Base-by-base conservation (phyloP, 1,140 invertebrate species). In the Choristoneura fumiferana region DNA sequence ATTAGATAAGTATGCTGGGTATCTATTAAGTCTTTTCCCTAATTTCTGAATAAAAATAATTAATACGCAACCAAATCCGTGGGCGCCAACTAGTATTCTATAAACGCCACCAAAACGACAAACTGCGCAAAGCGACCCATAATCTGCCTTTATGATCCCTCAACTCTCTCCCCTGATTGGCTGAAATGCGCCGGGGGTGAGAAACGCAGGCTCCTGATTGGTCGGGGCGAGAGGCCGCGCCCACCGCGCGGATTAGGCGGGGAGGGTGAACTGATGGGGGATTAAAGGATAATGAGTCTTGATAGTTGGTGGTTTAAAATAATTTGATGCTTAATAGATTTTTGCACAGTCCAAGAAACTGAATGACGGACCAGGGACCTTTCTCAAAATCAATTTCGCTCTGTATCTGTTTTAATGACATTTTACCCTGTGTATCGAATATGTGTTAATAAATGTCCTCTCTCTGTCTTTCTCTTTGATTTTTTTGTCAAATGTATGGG, bases 61-160 rank as follows among this genome's bases (percentile, higher is more conserved):
- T n/a, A n/a, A n/a, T n/a, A n/a, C n/a, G n/a, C n/a, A n/a, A n/a
- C n/a, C n/a, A n/a, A n/a, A n/a, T n/a, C n/a, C n/a, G n/a, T n/a
- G n/a, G n/a, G n/a, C n/a, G n/a, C n/a, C n/a, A n/a, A n/a, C 38
- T 39, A 36, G 55, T 67, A 69, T 39, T 63, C 34, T 15, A 49
- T 40, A 63, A 65, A 49, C 63, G 68, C 43, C 65, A 69, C 76
- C 68, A 78, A 79, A 67, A 69, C 69, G 66, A 69, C 66, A 74
- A 78, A 71, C 60, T 68, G 58, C 53, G 65, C 55, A 72, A 81
- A 78, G 69, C 63, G 73, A 79, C 82, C 82, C 81, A 76, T 82
- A 85, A 80, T 76, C 71, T 69, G 61, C 62, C 54, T 57, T 79
- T 79, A 76, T 77, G 75, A 79, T 77, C 73, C 67, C 45, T 81